Percentiles rank a stretch among this genome's conserved stretches.
These are phyloP conservation scores for Tapera naevia DNA, from an alignment of 2,797 vertebrate species.

Conservation along the genomic window DNA sequence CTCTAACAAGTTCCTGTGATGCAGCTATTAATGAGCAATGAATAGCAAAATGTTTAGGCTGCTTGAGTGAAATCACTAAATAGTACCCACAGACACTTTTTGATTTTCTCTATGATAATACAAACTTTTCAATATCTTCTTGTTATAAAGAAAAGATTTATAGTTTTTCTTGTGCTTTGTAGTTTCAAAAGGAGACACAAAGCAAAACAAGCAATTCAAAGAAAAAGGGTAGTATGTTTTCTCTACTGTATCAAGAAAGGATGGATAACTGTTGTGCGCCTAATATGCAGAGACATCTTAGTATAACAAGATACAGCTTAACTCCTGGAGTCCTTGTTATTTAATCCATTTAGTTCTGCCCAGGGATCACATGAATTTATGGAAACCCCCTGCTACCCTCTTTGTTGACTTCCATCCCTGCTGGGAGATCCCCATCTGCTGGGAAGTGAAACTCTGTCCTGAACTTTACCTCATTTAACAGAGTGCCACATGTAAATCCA, in stretches of 20 bases:
- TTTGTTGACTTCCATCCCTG: constrained; percentile 65
- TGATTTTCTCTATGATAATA: background rate
- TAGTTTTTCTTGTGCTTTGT: background rate
- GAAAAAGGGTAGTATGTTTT: background rate
- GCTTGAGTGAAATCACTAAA: background rate
- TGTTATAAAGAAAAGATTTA: background rate
- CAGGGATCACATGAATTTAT: constrained; percentile 59
- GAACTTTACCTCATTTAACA: constrained; percentile 64
- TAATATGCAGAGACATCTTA: constrained; percentile 55
- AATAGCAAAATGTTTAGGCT: background rate
- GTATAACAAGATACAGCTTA: constrained; percentile 67
- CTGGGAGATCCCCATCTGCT: constrained; percentile 64
- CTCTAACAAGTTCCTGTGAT: background rate
- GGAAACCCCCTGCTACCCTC: constrained; percentile 38
- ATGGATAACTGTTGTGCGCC: constrained; percentile 28
- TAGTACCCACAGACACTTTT: background rate
- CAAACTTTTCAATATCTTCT: background rate
- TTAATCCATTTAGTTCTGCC: constrained; percentile 70
- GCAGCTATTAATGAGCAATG: background rate
- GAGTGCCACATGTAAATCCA: constrained; percentile 45
- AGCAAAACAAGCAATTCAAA: background rate
- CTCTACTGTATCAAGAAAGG: constrained; percentile 8
- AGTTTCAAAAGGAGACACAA: background rate
- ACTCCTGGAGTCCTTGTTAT: constrained; percentile 60
- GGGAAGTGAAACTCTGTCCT: constrained; percentile 42